Conservation (phyloP, 1,140 invertebrate species). For the Drosophila paulistorum region DNA sequence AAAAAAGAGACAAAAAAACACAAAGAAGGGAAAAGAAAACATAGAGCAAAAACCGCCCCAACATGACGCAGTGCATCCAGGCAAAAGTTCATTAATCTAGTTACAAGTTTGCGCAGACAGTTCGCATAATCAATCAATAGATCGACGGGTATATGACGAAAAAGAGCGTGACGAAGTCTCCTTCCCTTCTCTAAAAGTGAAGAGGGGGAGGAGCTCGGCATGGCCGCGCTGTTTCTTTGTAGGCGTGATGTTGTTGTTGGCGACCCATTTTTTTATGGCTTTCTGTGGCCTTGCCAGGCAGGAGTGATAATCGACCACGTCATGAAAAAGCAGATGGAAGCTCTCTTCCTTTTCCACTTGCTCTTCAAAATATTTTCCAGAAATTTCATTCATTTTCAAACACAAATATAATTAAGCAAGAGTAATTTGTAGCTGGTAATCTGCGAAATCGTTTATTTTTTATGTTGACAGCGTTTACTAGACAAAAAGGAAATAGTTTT, state of each 20-base stretch:
- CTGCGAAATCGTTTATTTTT: background rate
- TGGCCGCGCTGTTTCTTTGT: background rate
- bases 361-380: background rate
- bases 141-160: slow-evolving; percentile 16
- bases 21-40: slow-evolving; percentile 1
- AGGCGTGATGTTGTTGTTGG: slow-evolving; percentile 20
- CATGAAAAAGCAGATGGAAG: slow-evolving; percentile 5
- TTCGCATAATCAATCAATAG: slow-evolving; percentile 82
- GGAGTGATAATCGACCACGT: slow-evolving; percentile 8
- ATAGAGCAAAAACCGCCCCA: slow-evolving; percentile 9
- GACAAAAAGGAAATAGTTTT: background rate
- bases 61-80: slow-evolving; percentile 55
- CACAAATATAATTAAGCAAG: background rate
- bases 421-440: no score
- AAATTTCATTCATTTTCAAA: background rate
- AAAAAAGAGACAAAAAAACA: slow-evolving; percentile 16
- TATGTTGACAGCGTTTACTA: background rate
- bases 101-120: slow-evolving; percentile 80
- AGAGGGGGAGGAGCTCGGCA: no score
- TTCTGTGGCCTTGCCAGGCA: slow-evolving; percentile 20
- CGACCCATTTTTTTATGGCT: slow-evolving; percentile 21
- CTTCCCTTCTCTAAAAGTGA: no score
- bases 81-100: slow-evolving; percentile 82
- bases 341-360: background rate
- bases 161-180: background rate